phyloP scores from a whole-genome alignment of 2,113 vertebrate species.

The Eidolon helvum region DNA sequence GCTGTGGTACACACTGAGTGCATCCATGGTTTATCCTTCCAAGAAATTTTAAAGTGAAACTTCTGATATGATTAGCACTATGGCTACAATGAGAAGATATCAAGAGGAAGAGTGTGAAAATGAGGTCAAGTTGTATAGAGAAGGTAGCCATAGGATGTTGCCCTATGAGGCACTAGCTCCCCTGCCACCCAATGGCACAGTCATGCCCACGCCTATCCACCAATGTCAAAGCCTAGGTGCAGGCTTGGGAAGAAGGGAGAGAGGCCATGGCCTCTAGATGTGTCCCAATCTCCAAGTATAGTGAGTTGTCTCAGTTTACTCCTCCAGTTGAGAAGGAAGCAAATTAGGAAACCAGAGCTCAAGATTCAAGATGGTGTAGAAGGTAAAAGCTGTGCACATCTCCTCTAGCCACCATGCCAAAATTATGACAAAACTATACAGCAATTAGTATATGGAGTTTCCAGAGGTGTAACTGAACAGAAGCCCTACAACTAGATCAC shows the following conservation, averaged over 20 bases:
- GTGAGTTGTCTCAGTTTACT: not conserved
- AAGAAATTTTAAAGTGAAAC: not conserved
- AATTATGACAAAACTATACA: too few relatives aligned
- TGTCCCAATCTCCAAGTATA: too few relatives aligned
- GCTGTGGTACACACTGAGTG: rapidly evolving
- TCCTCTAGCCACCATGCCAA: too few relatives aligned
- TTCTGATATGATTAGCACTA: not conserved
- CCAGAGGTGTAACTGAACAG: too few relatives aligned
- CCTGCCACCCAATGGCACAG: not conserved
- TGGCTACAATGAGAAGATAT: not conserved
- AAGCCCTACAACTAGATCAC: too few relatives aligned
- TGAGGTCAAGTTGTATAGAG: rapidly evolving
- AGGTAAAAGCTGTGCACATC: too few relatives aligned
- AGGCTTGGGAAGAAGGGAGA: not conserved
- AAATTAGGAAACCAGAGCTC: not conserved
- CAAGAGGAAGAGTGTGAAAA: not conserved
- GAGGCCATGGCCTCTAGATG: not conserved
- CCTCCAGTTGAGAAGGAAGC: not conserved
- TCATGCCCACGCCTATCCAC: not conserved
- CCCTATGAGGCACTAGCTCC: not conserved
- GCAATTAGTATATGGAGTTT: too few relatives aligned
- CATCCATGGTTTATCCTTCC: not conserved
- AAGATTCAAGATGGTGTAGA: too few relatives aligned
- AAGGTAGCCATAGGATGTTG: not conserved
- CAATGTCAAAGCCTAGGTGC: not conserved